Base-by-base conservation (phyloP, 2,888 invertebrate genomes). In the Anagyrus pseudococci region DNA sequence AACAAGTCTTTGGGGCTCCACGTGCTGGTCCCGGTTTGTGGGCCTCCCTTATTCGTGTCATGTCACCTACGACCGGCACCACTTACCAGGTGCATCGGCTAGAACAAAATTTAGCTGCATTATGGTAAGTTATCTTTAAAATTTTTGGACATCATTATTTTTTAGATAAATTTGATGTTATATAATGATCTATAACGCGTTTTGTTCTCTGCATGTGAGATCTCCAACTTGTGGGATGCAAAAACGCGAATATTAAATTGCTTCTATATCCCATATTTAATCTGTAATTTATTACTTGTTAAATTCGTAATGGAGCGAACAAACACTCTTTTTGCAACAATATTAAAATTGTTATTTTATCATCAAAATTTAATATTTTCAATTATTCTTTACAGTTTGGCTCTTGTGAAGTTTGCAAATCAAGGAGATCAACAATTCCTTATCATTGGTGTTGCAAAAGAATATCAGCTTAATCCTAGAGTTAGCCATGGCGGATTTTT, bases 21-120 rank as follows among this genome's bases (percentile, higher is more conserved):
- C 96, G 98, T 83, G 98, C 98, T 17, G 98, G 98, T 71, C 81
- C 87, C 75, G 97, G 96, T 3, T 91, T 97, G 87, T 99, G 99
- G 98, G 97, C 97, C 0, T 97, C 93, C 0, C 88, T 92, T 63
- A 87, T 98, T 55, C 86, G 94, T 64, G 89, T 97, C 48, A 87
- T 96, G 75, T 93, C 94, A 77, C 94, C 96, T 66, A 90, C 93
- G 43, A 83, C 85, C 67, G 95, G 94, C 0, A 87, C 86, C 61
- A 94, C 95, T 0, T 84, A 92, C 66, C 89, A 90, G 75, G 85
- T 88, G 64, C 84, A 96, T 67, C 87, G 93, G 46, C 84, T 99
- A 43, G 93, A 94, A 68, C 99, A 99, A 82, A 98, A 99, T 81
- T 96, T 98, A 79, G 96, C 98, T 0, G 97, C 98, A 0, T 89